A percentile compares a stretch with the other conserved stretches of the same genome.
Conservation (phyloP, 1,140 invertebrate species). For the Prorops nasuta region DNA sequence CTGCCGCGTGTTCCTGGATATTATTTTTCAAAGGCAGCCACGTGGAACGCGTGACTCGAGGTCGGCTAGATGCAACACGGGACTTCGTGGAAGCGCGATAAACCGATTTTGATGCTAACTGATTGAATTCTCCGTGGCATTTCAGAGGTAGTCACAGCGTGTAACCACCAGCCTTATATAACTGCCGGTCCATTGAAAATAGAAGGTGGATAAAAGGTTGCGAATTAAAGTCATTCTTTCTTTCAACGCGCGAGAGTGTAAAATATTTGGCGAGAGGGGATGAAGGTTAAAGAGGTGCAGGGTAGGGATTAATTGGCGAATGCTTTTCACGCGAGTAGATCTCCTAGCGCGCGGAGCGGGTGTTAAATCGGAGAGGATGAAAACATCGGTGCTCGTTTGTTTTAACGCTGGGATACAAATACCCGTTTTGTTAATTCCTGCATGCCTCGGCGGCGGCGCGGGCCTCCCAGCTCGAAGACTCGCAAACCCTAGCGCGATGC, state of each 20-base stretch:
- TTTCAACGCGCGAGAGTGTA: background rate
- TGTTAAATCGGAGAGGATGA: slow-evolving; percentile 9
- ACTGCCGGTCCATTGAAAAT: no score
- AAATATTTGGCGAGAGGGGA: background rate
- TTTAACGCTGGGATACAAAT: no score
- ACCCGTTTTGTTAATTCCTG: slow-evolving; percentile 13
- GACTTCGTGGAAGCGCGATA: slow-evolving; percentile 16
- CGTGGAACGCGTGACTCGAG: slow-evolving; percentile 23
- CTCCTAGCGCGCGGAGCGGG: no score
- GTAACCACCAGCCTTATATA: no score
- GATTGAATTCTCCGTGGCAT: slow-evolving; percentile 35
- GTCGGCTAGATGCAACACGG: slow-evolving; percentile 13
- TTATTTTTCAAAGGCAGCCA: slow-evolving; percentile 29
- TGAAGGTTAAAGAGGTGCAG: background rate
- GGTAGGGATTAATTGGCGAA: no score
- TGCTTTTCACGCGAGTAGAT: no score
- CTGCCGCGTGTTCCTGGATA: slow-evolving; percentile 29
- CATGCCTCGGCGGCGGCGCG: no score
- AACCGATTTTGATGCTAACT: slow-evolving; percentile 32
- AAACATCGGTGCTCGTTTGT: slow-evolving; percentile 18
- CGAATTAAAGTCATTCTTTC: background rate
- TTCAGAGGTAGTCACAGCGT: no score
- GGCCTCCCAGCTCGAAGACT: slow-evolving; percentile 6
- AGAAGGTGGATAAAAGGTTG: no score
- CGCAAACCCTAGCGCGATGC: slow-evolving; percentile 5